Conservation (phyloP, 2,888 invertebrate genomes). For the Artemia sinica region DNA sequence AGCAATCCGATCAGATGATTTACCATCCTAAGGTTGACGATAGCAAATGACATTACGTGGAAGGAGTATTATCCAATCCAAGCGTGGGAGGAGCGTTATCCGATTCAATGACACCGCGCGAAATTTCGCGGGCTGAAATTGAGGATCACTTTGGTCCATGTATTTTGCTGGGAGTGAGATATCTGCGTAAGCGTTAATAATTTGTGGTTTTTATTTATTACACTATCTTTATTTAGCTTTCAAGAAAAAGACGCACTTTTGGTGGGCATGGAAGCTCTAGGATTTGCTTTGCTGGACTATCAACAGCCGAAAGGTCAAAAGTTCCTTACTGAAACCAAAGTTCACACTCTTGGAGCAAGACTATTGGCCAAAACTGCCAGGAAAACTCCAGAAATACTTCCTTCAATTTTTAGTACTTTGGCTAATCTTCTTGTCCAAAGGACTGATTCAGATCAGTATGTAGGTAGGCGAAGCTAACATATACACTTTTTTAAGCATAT, state of each 20-base stretch:
- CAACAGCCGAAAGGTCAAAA: neutral
- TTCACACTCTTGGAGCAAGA: neutral
- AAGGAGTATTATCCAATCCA: too few relatives aligned
- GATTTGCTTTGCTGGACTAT: neutral
- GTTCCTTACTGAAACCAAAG: neutral
- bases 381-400: neutral
- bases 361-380: neutral
- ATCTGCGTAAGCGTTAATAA: too few relatives aligned
- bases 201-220: too few relatives aligned
- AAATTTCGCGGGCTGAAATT: too few relatives aligned
- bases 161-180: too few relatives aligned
- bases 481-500: too few relatives aligned
- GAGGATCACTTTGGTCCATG: too few relatives aligned
- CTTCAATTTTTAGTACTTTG: neutral
- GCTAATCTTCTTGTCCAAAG: neutral
- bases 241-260: slow-evolving; percentile 7
- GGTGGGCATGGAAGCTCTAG: neutral
- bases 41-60: too few relatives aligned
- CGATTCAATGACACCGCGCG: too few relatives aligned
- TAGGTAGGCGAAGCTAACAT: neutral
- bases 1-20: too few relatives aligned
- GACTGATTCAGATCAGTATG: neutral
- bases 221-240: neutral
- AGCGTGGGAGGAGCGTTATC: too few relatives aligned
- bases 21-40: too few relatives aligned